Evolutionary conservation across 2,888 invertebrate species (phyloP), one percentile per base, ranked within the genome.

Genomic region (Trissoscelio sp.): DNA sequence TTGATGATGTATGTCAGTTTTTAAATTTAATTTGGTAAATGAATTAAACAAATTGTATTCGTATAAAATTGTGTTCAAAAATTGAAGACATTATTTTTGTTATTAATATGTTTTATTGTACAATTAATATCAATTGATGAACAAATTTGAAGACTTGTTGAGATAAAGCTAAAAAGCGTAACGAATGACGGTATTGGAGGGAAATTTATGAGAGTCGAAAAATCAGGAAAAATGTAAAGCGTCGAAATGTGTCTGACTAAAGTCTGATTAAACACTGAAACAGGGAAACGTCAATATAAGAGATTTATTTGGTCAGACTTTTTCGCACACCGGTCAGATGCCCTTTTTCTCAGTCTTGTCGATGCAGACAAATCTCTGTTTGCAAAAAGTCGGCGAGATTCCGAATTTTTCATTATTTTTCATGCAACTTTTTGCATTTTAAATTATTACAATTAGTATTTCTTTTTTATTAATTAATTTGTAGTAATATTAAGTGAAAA

Each of bases 221-320:
- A 55, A 55, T 44, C 42, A 22, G n/a, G 60, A 67, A 60, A 79
- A 58, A 64, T 62, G 53, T 60, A 48, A 66, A 60, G 31, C 24
- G 69, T 44, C 12, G 48, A 42, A 58, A 44, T 44, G 34, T 48
- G 73, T 79, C 60, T 53, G 79, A 73, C 58, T 51, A 79, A 79
- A 79, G 79, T 73, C 79, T 79, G 79, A 79, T 79, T 79, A 79
- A 79, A 73, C 67, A 67, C 60, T 60, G 60, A 79, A 66, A 67
- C 67, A 73, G 73, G 51, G 42, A 73, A 67, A 57, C 72, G 66
- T 79, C 73, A 60, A 79, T 79, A 60, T 51, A 72, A 34, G 39
- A 79, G 79, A 79, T 73, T 79, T 79, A 72, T 79, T 67, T 53
- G 73, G 72, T 60, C 72, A 34, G 79, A 67, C 66, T 72, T 79